These are phyloP conservation scores for Pardalotus punctatus DNA, from an alignment of 2,113 vertebrate genomes.

Conservation along the genomic window DNA sequence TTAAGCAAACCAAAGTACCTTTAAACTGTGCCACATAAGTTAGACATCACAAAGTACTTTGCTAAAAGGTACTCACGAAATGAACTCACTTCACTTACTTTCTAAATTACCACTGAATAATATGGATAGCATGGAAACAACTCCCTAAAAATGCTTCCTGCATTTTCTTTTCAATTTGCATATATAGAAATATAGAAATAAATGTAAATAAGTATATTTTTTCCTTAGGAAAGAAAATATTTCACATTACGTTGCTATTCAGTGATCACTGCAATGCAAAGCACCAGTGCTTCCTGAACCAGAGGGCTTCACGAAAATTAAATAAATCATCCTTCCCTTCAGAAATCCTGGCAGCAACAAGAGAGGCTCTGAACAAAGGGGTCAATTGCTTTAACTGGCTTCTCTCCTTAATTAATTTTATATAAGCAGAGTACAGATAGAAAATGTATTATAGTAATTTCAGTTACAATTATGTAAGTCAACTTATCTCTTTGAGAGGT, in stretches of 20 bases:
- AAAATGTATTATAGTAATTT: neutral
- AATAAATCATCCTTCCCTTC: neutral
- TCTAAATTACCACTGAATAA: neutral
- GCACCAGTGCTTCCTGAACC: neutral
- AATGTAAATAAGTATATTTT: neutral
- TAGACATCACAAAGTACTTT: neutral
- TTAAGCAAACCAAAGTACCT: neutral
- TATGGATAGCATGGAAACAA: neutral
- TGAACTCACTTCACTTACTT: neutral
- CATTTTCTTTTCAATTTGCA: neutral
- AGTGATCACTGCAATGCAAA: neutral
- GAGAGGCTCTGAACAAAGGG: neutral
- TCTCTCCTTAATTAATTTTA: neutral
- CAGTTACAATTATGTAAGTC: neutral
- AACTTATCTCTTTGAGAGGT: neutral
- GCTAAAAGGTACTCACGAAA: too few relatives aligned
- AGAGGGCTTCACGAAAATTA: neutral
- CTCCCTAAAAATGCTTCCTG: neutral
- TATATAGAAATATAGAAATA: neutral
- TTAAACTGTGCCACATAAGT: neutral
- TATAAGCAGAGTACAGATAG: neutral
- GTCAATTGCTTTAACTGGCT: neutral
- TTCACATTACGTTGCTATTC: neutral
- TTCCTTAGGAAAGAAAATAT: neutral
- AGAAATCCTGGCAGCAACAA: neutral